Conservation (phyloP, 2,113 vertebrate genomes). For the Aptenodytes patagonicus region DNA sequence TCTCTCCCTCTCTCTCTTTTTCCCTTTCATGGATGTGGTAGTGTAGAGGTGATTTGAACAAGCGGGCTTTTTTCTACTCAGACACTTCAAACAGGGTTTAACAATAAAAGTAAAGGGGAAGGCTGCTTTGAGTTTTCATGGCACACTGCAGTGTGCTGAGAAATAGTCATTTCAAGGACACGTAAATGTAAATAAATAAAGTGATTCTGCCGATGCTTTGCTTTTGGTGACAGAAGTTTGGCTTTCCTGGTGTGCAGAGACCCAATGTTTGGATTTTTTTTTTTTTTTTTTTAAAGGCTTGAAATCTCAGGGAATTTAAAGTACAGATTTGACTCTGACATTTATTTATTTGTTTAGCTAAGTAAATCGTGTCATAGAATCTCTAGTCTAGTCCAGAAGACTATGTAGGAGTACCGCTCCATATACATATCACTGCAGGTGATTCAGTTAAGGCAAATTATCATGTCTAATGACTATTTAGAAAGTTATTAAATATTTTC, state of each 20-base stretch:
- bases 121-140: neutral
- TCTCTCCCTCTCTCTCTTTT: neutral
- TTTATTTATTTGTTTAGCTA: constrained; percentile 18
- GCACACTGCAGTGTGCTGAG: neutral
- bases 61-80: neutral
- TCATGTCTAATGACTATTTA: neutral
- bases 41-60: neutral
- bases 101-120: neutral
- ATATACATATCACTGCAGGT: neutral
- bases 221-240: neutral
- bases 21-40: neutral
- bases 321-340: neutral
- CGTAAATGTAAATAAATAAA: neutral
- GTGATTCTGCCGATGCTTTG: neutral
- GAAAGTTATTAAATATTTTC: neutral
- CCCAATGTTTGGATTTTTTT: neutral
- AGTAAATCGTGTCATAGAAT: neutral
- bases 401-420: neutral
- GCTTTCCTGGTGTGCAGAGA: neutral
- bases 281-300: neutral
- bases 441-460: neutral
- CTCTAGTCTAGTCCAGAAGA: neutral
- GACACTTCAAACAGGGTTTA: neutral
- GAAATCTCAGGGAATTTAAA: neutral
- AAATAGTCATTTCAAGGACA: constrained; percentile 32